Conservation (phyloP, 2,113 vertebrate genomes). For the Arvicanthis niloticus region DNA sequence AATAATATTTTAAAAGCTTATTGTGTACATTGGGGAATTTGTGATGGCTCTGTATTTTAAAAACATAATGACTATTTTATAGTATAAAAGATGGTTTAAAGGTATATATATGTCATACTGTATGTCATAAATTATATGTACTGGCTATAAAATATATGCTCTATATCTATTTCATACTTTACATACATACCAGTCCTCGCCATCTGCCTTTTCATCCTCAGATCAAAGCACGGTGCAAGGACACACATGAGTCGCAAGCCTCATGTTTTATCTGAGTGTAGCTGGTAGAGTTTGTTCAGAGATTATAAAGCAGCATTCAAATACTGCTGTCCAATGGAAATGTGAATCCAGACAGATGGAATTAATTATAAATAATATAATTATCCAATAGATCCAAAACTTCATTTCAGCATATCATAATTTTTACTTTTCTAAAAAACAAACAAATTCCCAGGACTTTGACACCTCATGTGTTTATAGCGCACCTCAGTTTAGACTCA, state of each 20-base stretch:
- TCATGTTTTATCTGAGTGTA: not conserved
- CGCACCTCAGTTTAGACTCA: not conserved
- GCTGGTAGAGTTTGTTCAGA: not conserved
- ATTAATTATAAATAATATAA: conserved; percentile 39
- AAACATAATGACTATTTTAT: not conserved
- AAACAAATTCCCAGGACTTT: not conserved
- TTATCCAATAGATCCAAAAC: conserved; percentile 24
- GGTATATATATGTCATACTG: not conserved
- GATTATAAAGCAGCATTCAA: not conserved
- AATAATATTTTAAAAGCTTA: not conserved
- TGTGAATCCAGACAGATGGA: not conserved
- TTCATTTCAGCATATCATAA: not conserved
- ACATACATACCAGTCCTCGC: not conserved
- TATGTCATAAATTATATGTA: not conserved
- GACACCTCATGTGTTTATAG: not conserved
- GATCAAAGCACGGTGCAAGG: too few species aligned
- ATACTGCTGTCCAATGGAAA: not conserved
- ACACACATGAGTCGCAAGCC: too few species aligned
- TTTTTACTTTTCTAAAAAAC: conserved; percentile 18
- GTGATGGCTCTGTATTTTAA: conserved; percentile 23
- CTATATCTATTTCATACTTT: not conserved
- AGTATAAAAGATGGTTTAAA: not conserved
- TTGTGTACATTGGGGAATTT: not conserved
- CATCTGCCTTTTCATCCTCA: not conserved
- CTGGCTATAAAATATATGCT: not conserved